Evolutionary conservation across 92 coral and sea anemone species (phyloP).

Genomic region (Epizoanthus stellaris): DNA sequence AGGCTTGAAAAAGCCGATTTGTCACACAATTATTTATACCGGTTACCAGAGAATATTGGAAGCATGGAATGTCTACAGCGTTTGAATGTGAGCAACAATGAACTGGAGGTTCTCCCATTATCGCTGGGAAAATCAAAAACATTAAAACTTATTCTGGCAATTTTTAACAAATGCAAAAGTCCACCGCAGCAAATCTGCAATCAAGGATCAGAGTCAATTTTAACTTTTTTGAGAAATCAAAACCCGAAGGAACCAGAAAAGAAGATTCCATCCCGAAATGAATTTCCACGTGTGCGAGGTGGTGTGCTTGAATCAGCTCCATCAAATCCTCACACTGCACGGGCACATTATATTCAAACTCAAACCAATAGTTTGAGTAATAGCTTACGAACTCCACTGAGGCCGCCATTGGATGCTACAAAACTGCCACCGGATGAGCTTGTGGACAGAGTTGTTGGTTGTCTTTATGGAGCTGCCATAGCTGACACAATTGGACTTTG

Average conservation of each 20-base stretch:
- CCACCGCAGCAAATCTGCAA: constrained; percentile 96
- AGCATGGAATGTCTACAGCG: constrained; percentile 75
- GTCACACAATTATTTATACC: constrained; percentile 80
- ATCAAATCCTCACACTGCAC: constrained; percentile 92
- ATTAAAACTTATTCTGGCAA: constrained; percentile 77
- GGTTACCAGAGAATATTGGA: constrained; percentile 80
- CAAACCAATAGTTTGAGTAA: constrained; percentile 88
- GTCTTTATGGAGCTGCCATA: constrained; percentile 97
- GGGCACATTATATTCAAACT: constrained; percentile 90
- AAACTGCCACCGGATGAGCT: constrained; percentile 94
- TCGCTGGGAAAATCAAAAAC: constrained; percentile 75
- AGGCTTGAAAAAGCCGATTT: constrained; percentile 87
- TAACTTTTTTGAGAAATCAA: constrained; percentile 70
- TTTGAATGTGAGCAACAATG: constrained; percentile 87
- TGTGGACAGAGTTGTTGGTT: constrained; percentile 90
- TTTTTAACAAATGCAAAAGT: constrained; percentile 79
- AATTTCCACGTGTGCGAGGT: constrained; percentile 92
- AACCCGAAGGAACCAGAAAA: constrained; percentile 65
- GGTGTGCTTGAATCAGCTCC: constrained; percentile 84
- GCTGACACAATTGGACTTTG: constrained; percentile 92
- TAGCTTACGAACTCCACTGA: constrained; percentile 84
- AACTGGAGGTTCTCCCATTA: constrained; percentile 78
- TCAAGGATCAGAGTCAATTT: constrained; percentile 80
- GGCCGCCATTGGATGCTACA: constrained; percentile 87
- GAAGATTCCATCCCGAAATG: constrained; percentile 46